A percentile compares a stretch with the other conserved stretches of the same genome.
Conservation (phyloP, 2,797 vertebrate genomes). For the Loriculus beryllinus region DNA sequence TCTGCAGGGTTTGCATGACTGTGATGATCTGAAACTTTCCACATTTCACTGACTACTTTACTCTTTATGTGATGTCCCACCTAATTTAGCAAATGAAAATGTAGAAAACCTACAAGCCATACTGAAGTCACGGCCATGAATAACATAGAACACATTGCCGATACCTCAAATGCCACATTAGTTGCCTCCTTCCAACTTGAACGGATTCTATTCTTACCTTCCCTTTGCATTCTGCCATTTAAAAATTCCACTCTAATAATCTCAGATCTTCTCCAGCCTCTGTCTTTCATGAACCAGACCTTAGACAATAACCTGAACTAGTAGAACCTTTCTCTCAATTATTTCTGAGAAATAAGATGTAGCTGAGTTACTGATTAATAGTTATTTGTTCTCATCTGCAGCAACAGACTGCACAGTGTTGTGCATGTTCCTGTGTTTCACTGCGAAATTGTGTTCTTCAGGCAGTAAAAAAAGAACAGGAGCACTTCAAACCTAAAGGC, state of each 20-base stretch:
- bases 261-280: not conserved
- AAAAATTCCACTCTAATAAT: not conserved
- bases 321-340: not conserved
- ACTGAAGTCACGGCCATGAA: constrained; percentile 18
- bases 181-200: constrained; percentile 38
- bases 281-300: not conserved
- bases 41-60: constrained; percentile 31
- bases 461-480: not conserved
- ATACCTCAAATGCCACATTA: constrained; percentile 13
- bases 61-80: constrained; percentile 42
- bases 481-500: not conserved
- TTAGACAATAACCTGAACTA: not conserved
- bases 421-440: not conserved
- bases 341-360: not conserved
- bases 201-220: not conserved
- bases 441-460: not conserved
- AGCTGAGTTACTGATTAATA: not conserved
- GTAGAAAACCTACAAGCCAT: not conserved
- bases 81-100: constrained; percentile 59
- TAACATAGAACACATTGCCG: constrained; percentile 57
- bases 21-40: constrained; percentile 40
- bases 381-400: not conserved
- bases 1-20: not conserved
- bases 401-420: not conserved
- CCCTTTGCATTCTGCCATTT: not conserved